Conservation (phyloP, 92 coral and sea anemone species). For the Parazoanthus atlanticus region DNA sequence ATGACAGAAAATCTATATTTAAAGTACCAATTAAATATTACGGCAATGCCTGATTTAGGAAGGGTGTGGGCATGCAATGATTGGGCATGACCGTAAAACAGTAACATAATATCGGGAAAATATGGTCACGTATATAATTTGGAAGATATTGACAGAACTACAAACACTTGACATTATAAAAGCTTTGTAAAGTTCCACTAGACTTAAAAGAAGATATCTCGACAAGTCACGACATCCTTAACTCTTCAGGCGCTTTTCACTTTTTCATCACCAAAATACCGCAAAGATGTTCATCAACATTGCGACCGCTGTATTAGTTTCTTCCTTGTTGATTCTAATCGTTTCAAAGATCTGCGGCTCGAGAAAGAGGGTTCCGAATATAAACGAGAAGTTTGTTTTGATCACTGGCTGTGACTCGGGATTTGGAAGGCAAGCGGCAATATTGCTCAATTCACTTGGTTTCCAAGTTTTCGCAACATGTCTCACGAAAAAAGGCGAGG, state of each 20-base stretch:
- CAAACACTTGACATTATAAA: not conserved
- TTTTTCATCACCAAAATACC: not conserved
- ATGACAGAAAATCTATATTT: not conserved
- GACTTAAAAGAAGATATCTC: not conserved
- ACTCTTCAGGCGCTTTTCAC: not conserved
- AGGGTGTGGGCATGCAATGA: not conserved
- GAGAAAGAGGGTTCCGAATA: conserved; percentile 1
- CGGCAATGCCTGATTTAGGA: too few species aligned
- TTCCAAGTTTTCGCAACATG: conserved; percentile 58
- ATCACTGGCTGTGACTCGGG: conserved; percentile 68
- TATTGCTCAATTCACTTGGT: conserved; percentile 50
- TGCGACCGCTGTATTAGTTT: not conserved
- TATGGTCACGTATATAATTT: too few species aligned
- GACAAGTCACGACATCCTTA: not conserved
- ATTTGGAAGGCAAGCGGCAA: conserved; percentile 53
- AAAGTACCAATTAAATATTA: not conserved
- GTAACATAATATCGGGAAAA: not conserved
- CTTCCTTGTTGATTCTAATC: not conserved
- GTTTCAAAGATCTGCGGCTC: not conserved
- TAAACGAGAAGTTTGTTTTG: conserved; percentile 42
- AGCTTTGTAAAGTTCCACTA: not conserved
- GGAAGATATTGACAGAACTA: not conserved
- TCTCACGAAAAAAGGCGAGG: conserved; percentile 48
- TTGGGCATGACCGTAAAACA: not conserved
- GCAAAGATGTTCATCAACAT: conserved; percentile 6